phyloP scores from a whole-genome alignment of 1,140 invertebrate genomes.

The Anastrepha ludens region DNA sequence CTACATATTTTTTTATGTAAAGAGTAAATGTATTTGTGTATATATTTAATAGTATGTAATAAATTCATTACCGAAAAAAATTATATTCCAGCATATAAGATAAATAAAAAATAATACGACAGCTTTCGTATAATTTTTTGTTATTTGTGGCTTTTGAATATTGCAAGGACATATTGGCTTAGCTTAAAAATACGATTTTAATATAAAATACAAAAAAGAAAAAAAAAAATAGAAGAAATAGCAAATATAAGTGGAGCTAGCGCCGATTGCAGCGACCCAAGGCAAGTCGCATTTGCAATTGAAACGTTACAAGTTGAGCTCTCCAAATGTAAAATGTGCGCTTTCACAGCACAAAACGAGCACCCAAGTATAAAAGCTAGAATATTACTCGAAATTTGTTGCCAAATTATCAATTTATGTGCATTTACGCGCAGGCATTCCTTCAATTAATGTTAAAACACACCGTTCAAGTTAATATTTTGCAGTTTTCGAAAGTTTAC shows the following conservation, averaged over 20 bases:
- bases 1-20: constrained; percentile 49
- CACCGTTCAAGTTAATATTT: neutral
- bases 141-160: constrained; percentile 13
- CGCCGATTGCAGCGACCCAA: no score
- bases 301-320: neutral
- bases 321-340: neutral
- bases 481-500: neutral
- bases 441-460: neutral
- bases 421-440: constrained; percentile 1
- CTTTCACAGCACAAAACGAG: no score
- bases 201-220: neutral
- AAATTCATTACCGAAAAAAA: constrained; percentile 33
- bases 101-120: constrained; percentile 5
- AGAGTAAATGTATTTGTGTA: constrained; percentile 23
- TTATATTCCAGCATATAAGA: constrained; percentile 8
- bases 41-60: constrained; percentile 40
- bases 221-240: neutral
- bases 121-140: constrained; percentile 16
- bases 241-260: neutral
- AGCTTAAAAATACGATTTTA: constrained; percentile 27
- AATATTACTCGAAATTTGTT: neutral
- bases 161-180: constrained; percentile 43
- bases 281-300: neutral
- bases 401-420: neutral
- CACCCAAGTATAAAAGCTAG: no score